Base-by-base conservation (phyloP, 1,140 invertebrate species). In the Protaetia brevitarsis region DNA sequence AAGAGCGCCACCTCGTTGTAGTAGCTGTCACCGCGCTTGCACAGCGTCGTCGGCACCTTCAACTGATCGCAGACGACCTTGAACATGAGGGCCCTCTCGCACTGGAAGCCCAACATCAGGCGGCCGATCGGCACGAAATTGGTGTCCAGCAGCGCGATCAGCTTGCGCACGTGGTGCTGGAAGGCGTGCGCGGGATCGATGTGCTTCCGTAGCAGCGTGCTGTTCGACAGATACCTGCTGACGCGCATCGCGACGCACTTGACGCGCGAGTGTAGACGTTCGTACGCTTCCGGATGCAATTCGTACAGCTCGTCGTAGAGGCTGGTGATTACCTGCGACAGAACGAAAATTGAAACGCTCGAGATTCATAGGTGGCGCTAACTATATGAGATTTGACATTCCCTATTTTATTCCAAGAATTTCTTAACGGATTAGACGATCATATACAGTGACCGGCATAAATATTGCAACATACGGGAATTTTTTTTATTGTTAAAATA, bases 71-170 rank as follows among this genome's bases (percentile, higher is more conserved):
- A 30, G 19, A 61, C 21, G 13, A 61, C 59, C 16, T 61, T 61
- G 29, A 61, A 61, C 26, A 61, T 27, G 2, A 61, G 59, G n/a
- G 59, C 59, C 16, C 59, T 27, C 10, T 61, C 59, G 28, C 59
- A 36, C 6, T 21, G 29, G 5, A 26, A 31, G 8, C 59, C 59
- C 29, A 61, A 29, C 19, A 19, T 30, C 59, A 61, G 21, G 29
- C 19, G n/a, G 1, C 59, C 59, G 11, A 61, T 61, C 29, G 59
- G 59, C 21, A 61, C 36, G 11, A 61, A 61, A 30, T 36, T 61
- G 28, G 26, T n/a, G 10, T 13, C 56, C n/a, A 0, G 3, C n/a
- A 27, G 26, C n/a, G 5, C 29, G 8, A 28, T 58, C 13, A 58
- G 6, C 6, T 27, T 27, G 8, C 23, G 8, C 2, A 58, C 13